Base-by-base conservation (phyloP, 2,113 vertebrate genomes). In the Campylorhamphus procurvoides region DNA sequence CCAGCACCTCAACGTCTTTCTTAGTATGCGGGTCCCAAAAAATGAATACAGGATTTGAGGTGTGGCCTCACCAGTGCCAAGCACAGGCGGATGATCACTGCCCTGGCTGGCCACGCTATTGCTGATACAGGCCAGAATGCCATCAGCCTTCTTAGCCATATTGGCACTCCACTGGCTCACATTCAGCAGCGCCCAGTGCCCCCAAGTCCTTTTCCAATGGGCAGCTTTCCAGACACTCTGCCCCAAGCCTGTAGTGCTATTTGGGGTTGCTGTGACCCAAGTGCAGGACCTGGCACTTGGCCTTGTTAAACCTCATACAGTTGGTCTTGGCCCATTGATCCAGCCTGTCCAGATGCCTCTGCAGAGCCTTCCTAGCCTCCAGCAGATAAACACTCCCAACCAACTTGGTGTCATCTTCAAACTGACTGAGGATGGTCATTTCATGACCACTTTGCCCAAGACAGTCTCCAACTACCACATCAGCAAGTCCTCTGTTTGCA, bases 271-370 rank as follows among this genome's bases (percentile, higher is more conserved):
- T 42, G 28, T 40, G 25, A 63, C 25, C 27, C 17, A 77, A 56
- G 22, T 11, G 35, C 40, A 77, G 14, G 25, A 83, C 29, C 22
- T 18, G 22, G 25, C 5, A 37, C 3, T 19, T 35, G 9, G 40
- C 12, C 39, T 69, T 55, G 27, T 0, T 77, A n/a, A 71, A 63
- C 35, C 31, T 42, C 56, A 55, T 37, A 77, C 22, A 24, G 19
- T 6, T 14, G 0, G 40, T 16, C 35, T 44, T 0, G 0, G 35
- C 62, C 35, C 18, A 33, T 16, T 9, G 53, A 33, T 69, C 49
- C 63, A 37, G 31, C 12, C 18, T 33, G 40, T 31, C 40, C 40
- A 31, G 62, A 64, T 63, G 49, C 22, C 31, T 33, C 9, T 19
- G 23, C 22, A 63, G 18, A 42, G 64, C 35, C 47, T 49, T 76